Conservation (phyloP, 1,140 invertebrate genomes). For the Macrosteles quadrilineatus region DNA sequence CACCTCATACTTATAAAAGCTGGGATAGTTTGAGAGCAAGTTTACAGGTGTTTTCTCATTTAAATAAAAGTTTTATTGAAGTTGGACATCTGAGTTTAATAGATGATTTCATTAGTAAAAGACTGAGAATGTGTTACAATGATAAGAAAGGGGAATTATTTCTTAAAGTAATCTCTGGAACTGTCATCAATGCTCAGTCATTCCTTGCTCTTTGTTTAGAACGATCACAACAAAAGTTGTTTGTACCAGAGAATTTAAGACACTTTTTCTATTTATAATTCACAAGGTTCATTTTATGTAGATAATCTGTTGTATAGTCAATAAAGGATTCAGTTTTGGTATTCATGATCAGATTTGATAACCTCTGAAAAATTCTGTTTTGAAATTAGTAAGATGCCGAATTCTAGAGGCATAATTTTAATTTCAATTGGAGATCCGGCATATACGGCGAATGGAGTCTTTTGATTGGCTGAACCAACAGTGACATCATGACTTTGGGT, state of each 20-base stretch:
- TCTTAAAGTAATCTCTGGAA: slow-evolving; percentile 62
- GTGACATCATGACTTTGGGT: no score
- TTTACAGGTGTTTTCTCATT: slow-evolving; percentile 67
- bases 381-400: no score
- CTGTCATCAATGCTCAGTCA: slow-evolving; percentile 62
- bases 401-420: no score
- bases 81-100: slow-evolving; percentile 63
- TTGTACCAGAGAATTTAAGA: slow-evolving; percentile 12
- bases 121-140: slow-evolving; percentile 61
- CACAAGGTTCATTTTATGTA: no score
- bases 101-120: slow-evolving; percentile 67
- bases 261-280: background rate
- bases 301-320: no score
- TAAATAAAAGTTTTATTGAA: slow-evolving; percentile 60
- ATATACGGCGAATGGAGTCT: no score
- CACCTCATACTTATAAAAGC: slow-evolving; percentile 56
- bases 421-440: no score
- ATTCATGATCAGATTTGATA: no score
- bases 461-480: no score
- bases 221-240: slow-evolving; percentile 38
- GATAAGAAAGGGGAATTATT: slow-evolving; percentile 56
- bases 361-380: no score
- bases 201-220: slow-evolving; percentile 65
- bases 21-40: slow-evolving; percentile 62
- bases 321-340: no score